Evolutionary conservation across 1,140 invertebrate species (phyloP), one percentile per base, ranked within the genome.

Genomic region (Halyomorpha halys): DNA sequence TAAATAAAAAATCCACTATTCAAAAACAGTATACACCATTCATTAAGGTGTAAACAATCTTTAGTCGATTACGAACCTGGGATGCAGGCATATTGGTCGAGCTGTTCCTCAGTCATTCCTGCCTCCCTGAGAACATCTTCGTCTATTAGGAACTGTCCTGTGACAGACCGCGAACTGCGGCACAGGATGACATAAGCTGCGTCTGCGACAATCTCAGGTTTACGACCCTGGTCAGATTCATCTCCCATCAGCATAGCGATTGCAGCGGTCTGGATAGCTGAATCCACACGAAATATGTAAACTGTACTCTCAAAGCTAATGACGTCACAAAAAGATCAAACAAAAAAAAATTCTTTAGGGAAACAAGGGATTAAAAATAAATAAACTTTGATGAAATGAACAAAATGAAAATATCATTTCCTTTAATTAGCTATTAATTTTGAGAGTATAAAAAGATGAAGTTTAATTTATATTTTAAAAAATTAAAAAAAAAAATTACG

Each of bases 141-240:
- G 74, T 99, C 97, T 65, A 98, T 87, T 23, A 83, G 83, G 76
- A 98, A 99, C 70, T 98, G 84, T 11, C 96, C 97, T 45, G 92
- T 95, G 69, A 81, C 81, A 2, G 77, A 78, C 72, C 80, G 84
- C 15, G 87, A 86, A 68, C 96, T 87, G 73, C 84, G 84, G 64
- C 79, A 84, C 5, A 98, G 74, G 69, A 98, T 86, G 6, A 83
- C 82, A 77, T 99, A 98, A 4, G 94, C 95, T 44, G 95, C 93
- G 81, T 98, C 93, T 19, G 90, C 87, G 76, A 99, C 86, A 68
- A 99, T 98, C 65, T 97, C 92, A 0, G 90, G 86, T 74, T 90
- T 95, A 49, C 95, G 79, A 70, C 84, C 80, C 68, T 81, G 78
- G 68, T 70, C 44, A 3, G 69, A 72, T n/a, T 66, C 69, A 0